phyloP scores from a whole-genome alignment of 64 coral and sea anemone genomes.

The Pocillopora verrucosa region DNA sequence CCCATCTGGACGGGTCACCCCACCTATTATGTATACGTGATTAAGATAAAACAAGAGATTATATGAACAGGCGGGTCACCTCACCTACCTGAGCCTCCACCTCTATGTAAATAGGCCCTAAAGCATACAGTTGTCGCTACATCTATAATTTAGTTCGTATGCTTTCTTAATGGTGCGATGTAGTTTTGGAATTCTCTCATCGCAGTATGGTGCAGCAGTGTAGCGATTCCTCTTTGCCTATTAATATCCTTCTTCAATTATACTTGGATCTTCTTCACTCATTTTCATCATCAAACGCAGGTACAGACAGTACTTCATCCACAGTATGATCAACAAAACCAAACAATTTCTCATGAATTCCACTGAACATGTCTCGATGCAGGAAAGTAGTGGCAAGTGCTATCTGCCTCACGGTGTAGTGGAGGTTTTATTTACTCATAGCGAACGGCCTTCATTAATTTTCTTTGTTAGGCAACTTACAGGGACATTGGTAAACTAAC shows the following conservation, averaged over 20 bases:
- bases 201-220: too few relatives aligned
- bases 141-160: too few relatives aligned
- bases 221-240: neutral
- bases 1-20: too few relatives aligned
- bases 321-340: neutral
- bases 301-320: neutral
- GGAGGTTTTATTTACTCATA: neutral
- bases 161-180: too few relatives aligned
- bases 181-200: too few relatives aligned
- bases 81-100: too few relatives aligned
- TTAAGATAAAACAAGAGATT: too few relatives aligned
- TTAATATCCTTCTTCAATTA: neutral
- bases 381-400: neutral
- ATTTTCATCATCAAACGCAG: neutral
- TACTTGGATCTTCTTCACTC: neutral
- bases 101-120: too few relatives aligned
- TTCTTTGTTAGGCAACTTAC: neutral
- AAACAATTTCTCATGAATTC: too few relatives aligned
- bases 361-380: neutral
- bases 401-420: neutral
- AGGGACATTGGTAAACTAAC: neutral
- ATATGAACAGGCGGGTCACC: too few relatives aligned
- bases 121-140: too few relatives aligned
- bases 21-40: too few relatives aligned
- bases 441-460: neutral